Evolutionary conservation across 2,113 vertebrate species (phyloP), one percentile per base, ranked within the genome.

Genomic region (Phoenicopterus ruber): DNA sequence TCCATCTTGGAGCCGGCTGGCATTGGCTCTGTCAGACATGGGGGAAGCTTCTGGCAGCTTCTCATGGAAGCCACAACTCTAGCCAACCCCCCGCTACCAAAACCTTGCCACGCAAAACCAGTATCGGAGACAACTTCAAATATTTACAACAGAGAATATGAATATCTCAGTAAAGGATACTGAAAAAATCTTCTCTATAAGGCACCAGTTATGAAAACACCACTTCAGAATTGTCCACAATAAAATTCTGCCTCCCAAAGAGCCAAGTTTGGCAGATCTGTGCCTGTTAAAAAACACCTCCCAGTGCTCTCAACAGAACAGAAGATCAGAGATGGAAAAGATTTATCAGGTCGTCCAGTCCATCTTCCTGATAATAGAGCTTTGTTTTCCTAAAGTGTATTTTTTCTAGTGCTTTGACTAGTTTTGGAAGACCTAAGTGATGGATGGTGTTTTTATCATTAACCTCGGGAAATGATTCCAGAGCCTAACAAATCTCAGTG

Each of bases 361-460:
- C 42, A 34, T 89, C 66, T 90, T 82, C 93, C 58, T 91, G 46
- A 93, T 85, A 95, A 95, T 38, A 94, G 40, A 77, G 29, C 49
- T 85, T 44, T 97, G 66, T 87, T 97, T 95, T 91, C 74, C 62
- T 58, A 55, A 91, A 91, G 73, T 87, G 70, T 24, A 34, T 72
- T 82, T 82, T 93, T 91, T 57, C 73, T 90, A 82, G 31, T 66
- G 36, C 84, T 96, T 89, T 87, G 86, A 77, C 74, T 93, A 63
- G 54, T 87, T 87, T 91, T 82, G 87, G 59, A 90, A 89, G 42
- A 57, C 42, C 32, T 94, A 95, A 94, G 88, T 96, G 91, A 97
- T 96, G 74, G 49, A 95, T 97, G 36, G 4, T 61, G 73, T 63
- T 96, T 95, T 97, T 95, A 94, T 89, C 95, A 85, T 95, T 97